Evolutionary conservation across 2,113 vertebrate species (phyloP).

Genomic region (Stomatorhinus ivindoensis): DNA sequence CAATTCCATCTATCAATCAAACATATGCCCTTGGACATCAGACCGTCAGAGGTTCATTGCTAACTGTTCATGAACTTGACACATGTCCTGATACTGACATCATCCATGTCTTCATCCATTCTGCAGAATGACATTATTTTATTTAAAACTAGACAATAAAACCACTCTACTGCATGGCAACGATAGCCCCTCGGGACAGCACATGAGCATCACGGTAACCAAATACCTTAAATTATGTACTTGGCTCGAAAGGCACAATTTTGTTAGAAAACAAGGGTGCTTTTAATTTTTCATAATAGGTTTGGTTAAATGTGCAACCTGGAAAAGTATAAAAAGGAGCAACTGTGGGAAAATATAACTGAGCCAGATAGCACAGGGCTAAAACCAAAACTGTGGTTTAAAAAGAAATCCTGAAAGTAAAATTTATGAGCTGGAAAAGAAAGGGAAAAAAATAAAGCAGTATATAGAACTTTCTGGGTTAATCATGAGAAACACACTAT

Average conservation of each 20-base stretch:
- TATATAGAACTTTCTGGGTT: neutral
- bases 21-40: neutral
- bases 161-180: neutral
- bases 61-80: conserved; percentile 3
- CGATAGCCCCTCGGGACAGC: neutral
- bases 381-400: neutral
- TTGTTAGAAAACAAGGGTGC: neutral
- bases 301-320: conserved; percentile 5
- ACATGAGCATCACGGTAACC: neutral
- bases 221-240: neutral
- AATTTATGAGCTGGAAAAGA: neutral
- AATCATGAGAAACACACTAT: neutral
- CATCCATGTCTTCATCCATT: neutral
- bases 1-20: conserved; percentile 1
- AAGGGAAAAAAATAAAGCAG: neutral
- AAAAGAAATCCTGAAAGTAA: neutral
- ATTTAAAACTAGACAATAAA: neutral
- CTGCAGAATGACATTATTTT: neutral
- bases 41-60: neutral
- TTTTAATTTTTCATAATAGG: neutral
- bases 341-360: neutral
- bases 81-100: neutral
- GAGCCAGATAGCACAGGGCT: neutral
- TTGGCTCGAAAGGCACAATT: neutral
- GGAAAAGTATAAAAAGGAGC: neutral